Evolutionary conservation across 2,113 vertebrate species (phyloP), one percentile per base, ranked within the genome.

Genomic region (Pterocles orientalis): DNA sequence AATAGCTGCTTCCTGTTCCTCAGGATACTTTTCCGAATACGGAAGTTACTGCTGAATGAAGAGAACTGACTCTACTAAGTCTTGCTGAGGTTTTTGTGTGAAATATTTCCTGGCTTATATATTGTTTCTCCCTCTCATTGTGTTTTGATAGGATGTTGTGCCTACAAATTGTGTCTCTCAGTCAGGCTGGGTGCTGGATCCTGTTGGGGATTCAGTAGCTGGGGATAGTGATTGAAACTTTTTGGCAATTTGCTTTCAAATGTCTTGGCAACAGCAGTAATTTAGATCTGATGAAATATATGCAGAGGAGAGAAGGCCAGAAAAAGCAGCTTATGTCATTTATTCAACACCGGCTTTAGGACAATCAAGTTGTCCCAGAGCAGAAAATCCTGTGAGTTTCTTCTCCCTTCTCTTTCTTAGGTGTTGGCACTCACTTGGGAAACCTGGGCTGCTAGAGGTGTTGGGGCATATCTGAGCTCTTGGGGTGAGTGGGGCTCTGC

Each of bases 231-330:
- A 39, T 3, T 94, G 93, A 92, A 72, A 53, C 2, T 50, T 60
- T 96, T 91, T 69, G 78, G 54, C 62, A 84, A 68, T 86, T 82
- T 94, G 14, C 51, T 96, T 93, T 88, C 92, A 94, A 89, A 88
- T 56, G 45, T 81, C 76, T 84, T 94, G 60, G 78, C 66, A 73
- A 61, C 21, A 65, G 69, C 72, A 79, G 43, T 57, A 89, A 65
- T 85, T 94, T 54, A 62, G 16, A 76, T 34, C 58, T 95, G 88
- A 79, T 58, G 36, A 95, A 94, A 80, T 19, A 82, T n/a, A 29
- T n/a, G 45, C 17, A 80, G 31, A 82, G 33, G 60, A 53, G 62
- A 76, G 57, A 69, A 18, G 90, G 41, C 33, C 56, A 43, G 34
- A 68, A 78, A 91, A 95, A 29, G 88, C 56, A 80, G 12, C 7